These are phyloP conservation scores for Epizoanthus stellaris DNA, from an alignment of 92 coral and sea anemone genomes.

Conservation along the genomic window DNA sequence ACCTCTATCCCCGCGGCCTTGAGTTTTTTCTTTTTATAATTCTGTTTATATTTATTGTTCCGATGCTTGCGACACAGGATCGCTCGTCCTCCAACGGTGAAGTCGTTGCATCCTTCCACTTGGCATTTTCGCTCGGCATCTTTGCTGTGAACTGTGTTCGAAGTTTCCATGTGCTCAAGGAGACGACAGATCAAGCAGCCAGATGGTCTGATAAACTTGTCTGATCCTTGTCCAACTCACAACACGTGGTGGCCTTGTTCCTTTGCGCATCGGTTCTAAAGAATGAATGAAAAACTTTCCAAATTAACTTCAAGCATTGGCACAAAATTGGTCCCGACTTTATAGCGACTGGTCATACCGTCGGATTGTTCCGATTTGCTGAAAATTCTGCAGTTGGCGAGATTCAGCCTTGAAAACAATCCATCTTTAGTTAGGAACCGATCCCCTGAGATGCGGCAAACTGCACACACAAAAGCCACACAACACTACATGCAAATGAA, in stretches of 20 bases:
- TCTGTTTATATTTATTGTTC: slow-evolving; percentile 97
- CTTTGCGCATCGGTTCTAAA: slow-evolving; percentile 42
- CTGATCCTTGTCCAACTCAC: slow-evolving; percentile 40
- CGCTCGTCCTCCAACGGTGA: slow-evolving; percentile 91
- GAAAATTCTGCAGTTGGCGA: slow-evolving; percentile 2
- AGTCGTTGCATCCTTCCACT: slow-evolving; percentile 90
- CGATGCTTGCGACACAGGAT: slow-evolving; percentile 96
- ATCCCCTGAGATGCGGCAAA: slow-evolving; percentile 52
- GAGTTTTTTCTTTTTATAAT: slow-evolving; percentile 96
- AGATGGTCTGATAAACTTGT: slow-evolving; percentile 27
- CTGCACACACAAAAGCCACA: slow-evolving; percentile 61
- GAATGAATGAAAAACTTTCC: slow-evolving; percentile 38
- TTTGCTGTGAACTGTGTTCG: slow-evolving; percentile 40
- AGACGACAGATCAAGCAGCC: neutral
- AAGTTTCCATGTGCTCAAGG: slow-evolving; percentile 63
- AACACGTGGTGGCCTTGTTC: slow-evolving; percentile 36
- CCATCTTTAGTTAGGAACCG: slow-evolving; percentile 31
- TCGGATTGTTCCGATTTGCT: neutral
- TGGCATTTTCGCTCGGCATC: slow-evolving; percentile 83
- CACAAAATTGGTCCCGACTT: slow-evolving; percentile 3
- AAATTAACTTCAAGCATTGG: neutral
- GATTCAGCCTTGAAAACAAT: slow-evolving; percentile 8
- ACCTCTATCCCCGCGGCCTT: slow-evolving; percentile 83
- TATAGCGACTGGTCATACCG: neutral
- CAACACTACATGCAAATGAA: slow-evolving; percentile 82